phyloP scores from a whole-genome alignment of 37 sponge, comb jelly and placozoan species.

The Halichondria panicea region DNA sequence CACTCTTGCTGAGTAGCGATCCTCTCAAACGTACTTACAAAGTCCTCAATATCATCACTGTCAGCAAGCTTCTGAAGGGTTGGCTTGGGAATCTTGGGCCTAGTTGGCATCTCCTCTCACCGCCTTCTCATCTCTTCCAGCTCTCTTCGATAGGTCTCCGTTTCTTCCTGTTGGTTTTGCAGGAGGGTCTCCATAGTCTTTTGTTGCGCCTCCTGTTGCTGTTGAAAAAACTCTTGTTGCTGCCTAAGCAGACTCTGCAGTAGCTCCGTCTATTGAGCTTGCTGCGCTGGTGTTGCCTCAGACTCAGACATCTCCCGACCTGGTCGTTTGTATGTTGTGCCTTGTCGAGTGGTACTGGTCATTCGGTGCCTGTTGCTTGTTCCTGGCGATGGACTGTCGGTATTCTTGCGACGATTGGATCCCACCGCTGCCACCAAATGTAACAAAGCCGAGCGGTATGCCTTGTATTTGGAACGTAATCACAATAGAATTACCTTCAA shows the following conservation, averaged over 20 bases:
- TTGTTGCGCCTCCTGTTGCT: neutral
- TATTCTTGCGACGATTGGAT: neutral
- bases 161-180: neutral
- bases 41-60: conserved; percentile 1
- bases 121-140: neutral
- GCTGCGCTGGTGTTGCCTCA: neutral
- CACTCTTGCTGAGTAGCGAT: neutral
- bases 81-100: neutral
- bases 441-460: conserved; percentile 4
- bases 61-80: neutral
- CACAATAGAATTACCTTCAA: too few relatives aligned
- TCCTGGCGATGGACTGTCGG: neutral
- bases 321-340: neutral
- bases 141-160: neutral
- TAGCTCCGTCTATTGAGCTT: neutral
- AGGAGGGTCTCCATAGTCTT: neutral
- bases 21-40: neutral
- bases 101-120: neutral
- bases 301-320: neutral
- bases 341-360: neutral
- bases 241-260: conserved; percentile 4
- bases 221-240: neutral
- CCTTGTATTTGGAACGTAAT: too few relatives aligned
- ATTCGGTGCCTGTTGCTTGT: neutral
- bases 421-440: conserved; percentile 21